phyloP scores from a whole-genome alignment of 2,888 invertebrate genomes.

The Metellina segmentata region DNA sequence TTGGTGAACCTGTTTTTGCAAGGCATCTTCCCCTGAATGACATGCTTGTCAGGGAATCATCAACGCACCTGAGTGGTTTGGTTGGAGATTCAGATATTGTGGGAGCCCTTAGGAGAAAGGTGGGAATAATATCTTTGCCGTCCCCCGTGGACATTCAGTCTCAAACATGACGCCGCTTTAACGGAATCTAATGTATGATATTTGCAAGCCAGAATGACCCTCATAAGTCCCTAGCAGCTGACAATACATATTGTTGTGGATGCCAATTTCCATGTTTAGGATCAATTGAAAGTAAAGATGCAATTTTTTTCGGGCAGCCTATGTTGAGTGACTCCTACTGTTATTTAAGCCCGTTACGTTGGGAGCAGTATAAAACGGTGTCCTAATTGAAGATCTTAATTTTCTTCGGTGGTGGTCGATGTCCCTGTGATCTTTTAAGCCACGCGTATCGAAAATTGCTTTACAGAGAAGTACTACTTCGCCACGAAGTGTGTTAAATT shows the following conservation, averaged over 20 bases:
- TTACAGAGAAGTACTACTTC: too few species aligned
- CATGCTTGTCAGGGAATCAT: constrained; percentile 75
- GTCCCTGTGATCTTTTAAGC: constrained; percentile 23
- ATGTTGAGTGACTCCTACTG: neutral
- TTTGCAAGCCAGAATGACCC: constrained; percentile 44
- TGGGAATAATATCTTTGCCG: constrained; percentile 6
- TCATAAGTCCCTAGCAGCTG: constrained; percentile 25
- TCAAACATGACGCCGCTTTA: constrained; percentile 47
- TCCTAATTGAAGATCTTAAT: constrained; percentile 42
- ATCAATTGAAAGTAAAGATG: constrained; percentile 53
- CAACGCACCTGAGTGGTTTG: constrained; percentile 65
- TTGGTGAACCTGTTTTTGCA: constrained; percentile 73
- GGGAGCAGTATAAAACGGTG: constrained; percentile 32
- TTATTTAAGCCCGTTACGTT: constrained; percentile 3
- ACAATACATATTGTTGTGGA: constrained; percentile 34
- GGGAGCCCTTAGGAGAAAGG: constrained; percentile 14
- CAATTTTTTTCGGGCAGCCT: neutral
- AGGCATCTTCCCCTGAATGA: constrained; percentile 61
- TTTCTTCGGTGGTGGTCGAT: neutral
- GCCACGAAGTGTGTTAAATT: too few species aligned
- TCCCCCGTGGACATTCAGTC: neutral
- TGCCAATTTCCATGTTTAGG: constrained; percentile 58
- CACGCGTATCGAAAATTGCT: neutral
- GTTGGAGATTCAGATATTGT: neutral
- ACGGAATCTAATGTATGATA: constrained; percentile 59